These are phyloP conservation scores for Palythoa grandis DNA, from an alignment of 92 coral and sea anemone genomes.

Conservation along the genomic window DNA sequence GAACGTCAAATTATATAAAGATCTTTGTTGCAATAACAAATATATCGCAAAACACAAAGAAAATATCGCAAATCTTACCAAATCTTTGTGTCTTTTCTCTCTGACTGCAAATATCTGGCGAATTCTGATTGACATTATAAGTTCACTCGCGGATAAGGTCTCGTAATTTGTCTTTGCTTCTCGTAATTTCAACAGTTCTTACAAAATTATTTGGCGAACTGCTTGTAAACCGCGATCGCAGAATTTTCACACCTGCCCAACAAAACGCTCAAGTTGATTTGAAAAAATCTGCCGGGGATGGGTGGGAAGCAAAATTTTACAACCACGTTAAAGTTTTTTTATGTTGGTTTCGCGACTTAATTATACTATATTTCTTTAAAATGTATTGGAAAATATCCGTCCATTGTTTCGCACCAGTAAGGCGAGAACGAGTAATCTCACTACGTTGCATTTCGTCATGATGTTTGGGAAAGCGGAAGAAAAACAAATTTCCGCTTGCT, in stretches of 20 bases:
- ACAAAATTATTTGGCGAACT: slow-evolving; percentile 15
- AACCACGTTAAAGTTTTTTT: no score
- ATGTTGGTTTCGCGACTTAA: no score
- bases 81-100: slow-evolving; percentile 32
- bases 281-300: not conserved
- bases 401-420: no score
- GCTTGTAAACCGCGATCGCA: not conserved
- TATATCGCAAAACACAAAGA: slow-evolving; percentile 26
- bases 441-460: no score
- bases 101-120: slow-evolving; percentile 27
- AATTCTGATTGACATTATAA: slow-evolving; percentile 33
- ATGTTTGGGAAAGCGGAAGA: no score
- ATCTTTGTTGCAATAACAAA: slow-evolving; percentile 6
- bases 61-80: slow-evolving; percentile 28
- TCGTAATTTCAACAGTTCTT: not conserved
- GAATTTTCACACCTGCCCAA: slow-evolving; percentile 10
- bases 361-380: no score
- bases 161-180: slow-evolving; percentile 2
- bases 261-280: not conserved
- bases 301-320: no score
- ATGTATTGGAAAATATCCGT: no score
- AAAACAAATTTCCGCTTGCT: no score
- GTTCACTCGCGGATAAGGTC: slow-evolving; percentile 15
- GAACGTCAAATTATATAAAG: not conserved
- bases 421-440: no score